phyloP scores from a whole-genome alignment of 2,888 invertebrate species.

The Oasisia sp. region DNA sequence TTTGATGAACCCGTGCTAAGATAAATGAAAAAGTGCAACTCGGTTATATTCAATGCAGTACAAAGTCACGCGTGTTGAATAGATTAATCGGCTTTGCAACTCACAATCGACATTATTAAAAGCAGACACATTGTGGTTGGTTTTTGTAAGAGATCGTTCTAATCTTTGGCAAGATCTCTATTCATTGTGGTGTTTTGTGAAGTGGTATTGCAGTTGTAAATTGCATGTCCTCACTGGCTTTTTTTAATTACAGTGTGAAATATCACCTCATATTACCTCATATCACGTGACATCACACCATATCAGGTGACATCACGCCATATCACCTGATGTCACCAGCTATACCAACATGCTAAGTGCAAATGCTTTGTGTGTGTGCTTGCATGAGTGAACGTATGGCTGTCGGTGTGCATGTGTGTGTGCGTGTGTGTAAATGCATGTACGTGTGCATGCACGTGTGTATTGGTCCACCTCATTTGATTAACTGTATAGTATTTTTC shows the following conservation, averaged over 20 bases:
- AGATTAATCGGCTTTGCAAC: not conserved
- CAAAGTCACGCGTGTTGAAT: not conserved
- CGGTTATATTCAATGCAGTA: not conserved
- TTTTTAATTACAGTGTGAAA: not conserved
- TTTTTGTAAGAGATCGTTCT: not conserved
- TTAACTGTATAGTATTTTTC: too few species aligned
- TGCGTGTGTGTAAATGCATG: not conserved
- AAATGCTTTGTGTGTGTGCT: too few species aligned
- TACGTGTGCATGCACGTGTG: too few species aligned
- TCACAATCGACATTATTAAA: not conserved
- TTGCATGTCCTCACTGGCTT: not conserved
- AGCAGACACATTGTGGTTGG: not conserved
- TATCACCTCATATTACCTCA: not conserved
- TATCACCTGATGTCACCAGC: not conserved
- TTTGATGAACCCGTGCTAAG: not conserved
- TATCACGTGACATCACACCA: not conserved
- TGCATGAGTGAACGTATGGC: too few species aligned
- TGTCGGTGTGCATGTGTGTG: too few species aligned
- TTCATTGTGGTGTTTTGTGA: not conserved
- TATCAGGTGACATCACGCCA: not conserved
- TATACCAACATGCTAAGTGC: not conserved
- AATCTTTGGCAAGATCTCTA: not conserved
- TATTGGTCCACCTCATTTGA: too few species aligned
- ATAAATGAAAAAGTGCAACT: not conserved
- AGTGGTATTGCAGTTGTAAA: not conserved